Percentiles rank a stretch among this genome's conserved stretches.
phyloP scores from a whole-genome alignment of 2,888 invertebrate species.

The Coecobrya sp. region DNA sequence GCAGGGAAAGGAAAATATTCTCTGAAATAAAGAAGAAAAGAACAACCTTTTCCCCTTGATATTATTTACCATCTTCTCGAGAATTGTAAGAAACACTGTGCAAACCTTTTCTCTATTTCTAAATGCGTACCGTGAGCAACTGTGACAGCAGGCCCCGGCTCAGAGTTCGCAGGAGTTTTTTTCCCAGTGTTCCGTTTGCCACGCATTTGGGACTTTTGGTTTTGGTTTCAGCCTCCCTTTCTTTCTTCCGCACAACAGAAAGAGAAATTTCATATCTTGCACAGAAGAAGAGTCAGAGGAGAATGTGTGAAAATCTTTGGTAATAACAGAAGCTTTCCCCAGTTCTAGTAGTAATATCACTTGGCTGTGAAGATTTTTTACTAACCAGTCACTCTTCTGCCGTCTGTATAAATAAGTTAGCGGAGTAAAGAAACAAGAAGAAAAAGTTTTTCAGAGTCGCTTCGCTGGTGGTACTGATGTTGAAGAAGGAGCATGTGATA shows the following conservation, averaged over 20 bases:
- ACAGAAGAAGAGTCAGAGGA: neutral
- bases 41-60: constrained; percentile 58
- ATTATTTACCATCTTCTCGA: constrained; percentile 71
- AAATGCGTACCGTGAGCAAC: constrained; percentile 23
- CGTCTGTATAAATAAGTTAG: constrained; percentile 53
- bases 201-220: constrained; percentile 53
- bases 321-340: constrained; percentile 30
- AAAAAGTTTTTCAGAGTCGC: constrained; percentile 22
- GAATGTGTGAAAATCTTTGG: constrained; percentile 53
- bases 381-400: constrained; percentile 20
- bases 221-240: constrained; percentile 15
- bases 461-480: constrained; percentile 7
- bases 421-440: constrained; percentile 3
- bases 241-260: neutral
- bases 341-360: neutral
- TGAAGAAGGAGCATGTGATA: constrained; percentile 34
- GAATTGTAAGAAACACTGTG: constrained; percentile 62
- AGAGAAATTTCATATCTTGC: constrained; percentile 53
- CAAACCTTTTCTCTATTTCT: constrained; percentile 43
- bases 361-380: constrained; percentile 29
- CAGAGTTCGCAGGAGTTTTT: constrained; percentile 5
- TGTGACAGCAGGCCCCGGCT: constrained; percentile 8
- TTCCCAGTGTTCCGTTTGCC: constrained; percentile 42
- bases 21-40: neutral
- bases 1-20: constrained; percentile 12